Base-by-base conservation (phyloP, 1,140 invertebrate species). In the Drosophila serrata region DNA sequence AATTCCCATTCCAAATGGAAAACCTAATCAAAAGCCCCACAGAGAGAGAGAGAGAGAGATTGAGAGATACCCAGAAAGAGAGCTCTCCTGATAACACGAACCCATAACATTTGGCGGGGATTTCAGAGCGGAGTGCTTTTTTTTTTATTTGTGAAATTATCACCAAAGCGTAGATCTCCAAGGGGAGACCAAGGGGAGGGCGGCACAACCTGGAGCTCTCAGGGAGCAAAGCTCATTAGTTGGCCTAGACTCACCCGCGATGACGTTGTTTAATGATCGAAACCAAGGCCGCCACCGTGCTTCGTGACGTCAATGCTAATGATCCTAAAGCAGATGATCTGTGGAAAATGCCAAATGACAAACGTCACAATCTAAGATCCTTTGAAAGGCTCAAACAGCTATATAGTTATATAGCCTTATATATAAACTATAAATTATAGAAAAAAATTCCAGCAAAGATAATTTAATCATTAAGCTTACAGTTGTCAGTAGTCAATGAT, bases 201-300 rank as follows among this genome's bases (percentile, higher is more conserved):
- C 12, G 42, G 43, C 19, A n/a, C 15, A 33, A 31, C 59, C 59
- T 51, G 59, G 33, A n/a, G 45, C 45, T 9, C 55, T 29, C n/a
- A 46, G 60, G 65, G 65, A 45, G 67, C 65, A 69, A 69, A 69
- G 65, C 65, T 69, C 65, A 69, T 67, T 67, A 42, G 62, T 69
- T 69, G 65, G 65, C 65, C 65, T 31, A 69, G 65, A 69, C 65
- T 69, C 62, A 67, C 65, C 65, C 65, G 65, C 62, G 62, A 45
- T 69, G 65, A 69, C 65, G 65, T 67, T 49, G 62, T 67, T 67
- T 35, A 67, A 55, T 55, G 65, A 69, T 53, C 65, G 35, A 69
- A 51, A 31, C 60, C 46, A 62, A 55, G 60, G 60, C 60, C 51
- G 51, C 17, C 45, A n/a, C 9, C 19, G 27, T 45, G 24, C 24